Percentiles rank a stretch among this genome's conserved stretches.
Evolutionary conservation across 1,140 invertebrate genomes (phyloP).

Genomic region (Meloidogyne chitwoodi): DNA sequence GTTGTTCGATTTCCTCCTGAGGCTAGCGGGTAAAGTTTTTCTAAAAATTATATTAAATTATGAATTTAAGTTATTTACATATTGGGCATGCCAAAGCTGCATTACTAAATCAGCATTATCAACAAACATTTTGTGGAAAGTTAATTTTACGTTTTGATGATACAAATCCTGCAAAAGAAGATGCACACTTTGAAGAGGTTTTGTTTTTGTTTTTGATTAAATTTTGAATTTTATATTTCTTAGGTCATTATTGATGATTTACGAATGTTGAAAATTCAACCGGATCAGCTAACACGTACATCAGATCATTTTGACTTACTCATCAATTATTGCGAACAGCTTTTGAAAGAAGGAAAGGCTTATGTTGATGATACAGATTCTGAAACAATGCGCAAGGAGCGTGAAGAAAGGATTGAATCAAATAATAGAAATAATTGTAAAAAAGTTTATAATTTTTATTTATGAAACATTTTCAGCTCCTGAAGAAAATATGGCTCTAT

Average conservation of each 20-base stretch:
- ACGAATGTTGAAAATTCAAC: conserved; percentile 81
- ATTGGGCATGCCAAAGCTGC: conserved; percentile 99
- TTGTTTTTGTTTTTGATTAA: background rate
- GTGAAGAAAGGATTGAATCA: conserved; percentile 82
- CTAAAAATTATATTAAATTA: conserved; percentile 22
- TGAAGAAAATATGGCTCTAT: conserved; percentile 80
- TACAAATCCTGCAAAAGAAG: conserved; percentile 98
- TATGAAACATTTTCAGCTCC: conserved; percentile 67
- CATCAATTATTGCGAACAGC: conserved; percentile 78
- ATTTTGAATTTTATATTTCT: background rate
- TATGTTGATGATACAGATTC: conserved; percentile 94
- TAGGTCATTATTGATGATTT: conserved; percentile 91
- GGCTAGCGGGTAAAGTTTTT: conserved; percentile 75
- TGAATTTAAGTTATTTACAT: conserved; percentile 75
- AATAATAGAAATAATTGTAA: conserved; percentile 78
- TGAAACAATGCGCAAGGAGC: conserved; percentile 86
- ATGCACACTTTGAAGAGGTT: conserved; percentile 90
- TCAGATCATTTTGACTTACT: conserved; percentile 94
- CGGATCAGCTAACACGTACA: conserved; percentile 87
- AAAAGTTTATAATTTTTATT: conserved; percentile 32
- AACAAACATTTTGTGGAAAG: conserved; percentile 83
- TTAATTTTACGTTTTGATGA: conserved; percentile 99
- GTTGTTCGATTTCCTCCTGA: conserved; percentile 94
- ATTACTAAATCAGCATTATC: conserved; percentile 93
- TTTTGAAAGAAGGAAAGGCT: conserved; percentile 81